Evolutionary conservation across 2,113 vertebrate species (phyloP), one percentile per base, ranked within the genome.

Genomic region (Cromileptes altivelis): DNA sequence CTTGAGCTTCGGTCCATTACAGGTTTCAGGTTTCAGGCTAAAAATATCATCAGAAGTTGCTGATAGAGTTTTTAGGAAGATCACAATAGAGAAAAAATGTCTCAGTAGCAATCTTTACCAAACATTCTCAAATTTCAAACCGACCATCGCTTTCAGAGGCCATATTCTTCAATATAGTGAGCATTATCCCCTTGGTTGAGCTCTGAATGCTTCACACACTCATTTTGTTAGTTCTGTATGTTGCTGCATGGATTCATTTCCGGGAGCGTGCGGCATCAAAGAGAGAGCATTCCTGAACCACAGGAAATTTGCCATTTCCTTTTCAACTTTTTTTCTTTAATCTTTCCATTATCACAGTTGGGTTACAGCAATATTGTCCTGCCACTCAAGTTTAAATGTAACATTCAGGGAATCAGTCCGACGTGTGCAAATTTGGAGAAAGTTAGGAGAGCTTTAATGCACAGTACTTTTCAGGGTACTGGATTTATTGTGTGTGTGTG

Each of bases 271-370:
- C 60, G 30, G 50, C 70, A 76, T 82, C 68, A 80, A 74, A 75
- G 76, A 25, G n/a, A 57, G 37, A 67, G 21, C 53, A 37, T 73
- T 88, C 57, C 69, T 71, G 7, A 68, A 30, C 33, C 33, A 52
- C 88, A 85, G 87, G 89, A 88, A 89, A 89, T 89, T 17, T 9
- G 56, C 7, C 40, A 0, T 79, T 67, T 60, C 65, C 60, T 25
- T 50, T 65, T 56, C 3, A 73, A 47, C 17, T 55, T 52, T 10
- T 25, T 64, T 50, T 47, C 4, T 49, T 45, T 9, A 1, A 18
- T 49, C 52, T 55, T 27, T 27, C 10, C 21, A 1, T 69, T 4
- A 19, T 64, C 40, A 6, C 25, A 45, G 23, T 47, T 12, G 67
- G 15, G 25, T 57, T 49, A 13, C 33, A 15, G 52, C 2, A 45